Percentiles rank a stretch among this genome's conserved stretches.
Conservation (phyloP, 1,140 invertebrate species). For the Aricia agestis region DNA sequence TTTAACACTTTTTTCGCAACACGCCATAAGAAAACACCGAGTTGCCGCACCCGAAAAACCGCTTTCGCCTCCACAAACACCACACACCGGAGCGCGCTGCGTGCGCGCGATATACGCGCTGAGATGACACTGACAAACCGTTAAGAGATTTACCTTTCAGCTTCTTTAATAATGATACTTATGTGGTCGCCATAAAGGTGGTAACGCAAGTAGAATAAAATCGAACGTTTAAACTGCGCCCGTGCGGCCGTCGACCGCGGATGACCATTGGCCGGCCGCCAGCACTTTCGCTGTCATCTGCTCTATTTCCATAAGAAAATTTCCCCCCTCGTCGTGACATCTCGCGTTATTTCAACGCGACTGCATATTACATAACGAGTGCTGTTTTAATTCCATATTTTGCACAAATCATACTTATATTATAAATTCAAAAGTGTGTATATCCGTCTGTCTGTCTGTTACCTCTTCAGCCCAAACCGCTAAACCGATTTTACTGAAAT, state of each 20-base stretch:
- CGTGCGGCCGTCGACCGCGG: conserved; percentile 17
- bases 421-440: too few relatives aligned
- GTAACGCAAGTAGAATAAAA: too few relatives aligned
- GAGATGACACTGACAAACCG: neutral
- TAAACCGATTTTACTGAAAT: too few relatives aligned
- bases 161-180: too few relatives aligned
- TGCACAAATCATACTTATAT: too few relatives aligned
- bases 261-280: conserved; percentile 20
- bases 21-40: conserved; percentile 52
- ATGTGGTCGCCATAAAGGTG: too few relatives aligned
- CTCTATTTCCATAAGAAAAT: conserved; percentile 16
- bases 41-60: conserved; percentile 46
- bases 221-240: neutral
- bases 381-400: too few relatives aligned
- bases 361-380: too few relatives aligned
- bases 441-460: too few relatives aligned
- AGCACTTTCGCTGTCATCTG: conserved; percentile 20
- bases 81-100: neutral
- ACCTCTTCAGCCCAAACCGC: too few relatives aligned
- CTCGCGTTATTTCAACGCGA: neutral
- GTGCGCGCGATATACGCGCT: neutral
- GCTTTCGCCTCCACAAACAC: conserved; percentile 56
- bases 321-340: conserved; percentile 1
- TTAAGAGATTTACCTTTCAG: too few relatives aligned
- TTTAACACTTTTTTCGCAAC: conserved; percentile 66